Conservation (phyloP, 2,113 vertebrate genomes). For the Microcebus ravelobensis region DNA sequence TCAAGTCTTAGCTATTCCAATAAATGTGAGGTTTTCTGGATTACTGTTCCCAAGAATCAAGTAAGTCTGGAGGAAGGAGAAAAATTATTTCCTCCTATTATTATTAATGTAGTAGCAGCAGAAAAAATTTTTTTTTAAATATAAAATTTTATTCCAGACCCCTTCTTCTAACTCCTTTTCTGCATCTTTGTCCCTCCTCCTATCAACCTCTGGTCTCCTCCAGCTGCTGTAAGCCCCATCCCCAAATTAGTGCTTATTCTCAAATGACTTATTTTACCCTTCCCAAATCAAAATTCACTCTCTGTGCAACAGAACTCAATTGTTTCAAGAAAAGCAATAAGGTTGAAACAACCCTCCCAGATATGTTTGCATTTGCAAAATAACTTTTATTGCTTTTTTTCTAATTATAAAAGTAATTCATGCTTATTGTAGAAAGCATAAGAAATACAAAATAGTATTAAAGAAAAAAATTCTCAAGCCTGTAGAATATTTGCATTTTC, state of each 20-base stretch:
- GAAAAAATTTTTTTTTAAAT: neutral
- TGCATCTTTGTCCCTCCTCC: neutral
- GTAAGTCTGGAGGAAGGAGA: neutral
- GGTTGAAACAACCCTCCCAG: conserved; percentile 42
- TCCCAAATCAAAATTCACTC: neutral
- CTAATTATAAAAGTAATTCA: conserved; percentile 67
- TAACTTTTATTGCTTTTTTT: conserved; percentile 57
- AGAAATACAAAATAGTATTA: conserved; percentile 51
- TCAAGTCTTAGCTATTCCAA: neutral
- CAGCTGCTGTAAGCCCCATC: neutral
- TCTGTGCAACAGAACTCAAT: neutral
- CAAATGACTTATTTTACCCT: neutral
- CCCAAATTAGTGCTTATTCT: neutral
- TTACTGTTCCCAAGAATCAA: neutral
- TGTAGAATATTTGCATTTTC: conserved; percentile 55
- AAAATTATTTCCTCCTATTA: neutral
- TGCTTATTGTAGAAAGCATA: conserved; percentile 40
- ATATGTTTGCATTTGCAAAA: conserved; percentile 56
- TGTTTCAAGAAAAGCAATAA: conserved; percentile 49
- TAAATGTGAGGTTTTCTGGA: neutral
- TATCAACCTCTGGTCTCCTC: neutral
- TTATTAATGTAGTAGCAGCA: neutral
- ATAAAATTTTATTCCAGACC: neutral
- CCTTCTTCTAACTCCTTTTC: neutral
- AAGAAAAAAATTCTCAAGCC: neutral